Evolutionary conservation across 2,888 invertebrate species (phyloP).

Genomic region (Horisme vitalbata): DNA sequence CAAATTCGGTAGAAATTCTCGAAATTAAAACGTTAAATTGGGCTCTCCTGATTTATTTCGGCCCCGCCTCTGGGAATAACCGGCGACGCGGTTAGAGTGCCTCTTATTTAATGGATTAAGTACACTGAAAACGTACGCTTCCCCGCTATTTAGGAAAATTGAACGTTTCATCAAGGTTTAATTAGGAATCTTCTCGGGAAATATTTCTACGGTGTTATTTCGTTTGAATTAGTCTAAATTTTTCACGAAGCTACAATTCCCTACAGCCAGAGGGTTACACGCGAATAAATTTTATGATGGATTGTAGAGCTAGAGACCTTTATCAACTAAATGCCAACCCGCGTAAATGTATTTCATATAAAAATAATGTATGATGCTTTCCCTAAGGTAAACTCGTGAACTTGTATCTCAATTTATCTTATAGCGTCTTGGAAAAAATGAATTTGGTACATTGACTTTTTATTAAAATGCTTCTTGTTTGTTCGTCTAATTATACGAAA

Average conservation of each 20-base stretch:
- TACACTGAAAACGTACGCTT: conserved; percentile 20
- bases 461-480: neutral
- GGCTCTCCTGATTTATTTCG: conserved; percentile 31
- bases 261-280: conserved; percentile 27
- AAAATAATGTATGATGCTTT: conserved; percentile 16
- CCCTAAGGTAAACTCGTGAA: conserved; percentile 11
- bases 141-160: conserved; percentile 9
- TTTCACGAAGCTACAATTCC: conserved; percentile 29
- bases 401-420: conserved; percentile 8
- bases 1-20: conserved; percentile 14
- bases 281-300: conserved; percentile 35
- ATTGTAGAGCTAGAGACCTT: conserved; percentile 29
- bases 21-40: conserved; percentile 33
- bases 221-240: conserved; percentile 15
- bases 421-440: neutral
- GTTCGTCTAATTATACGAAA: neutral
- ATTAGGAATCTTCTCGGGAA: conserved; percentile 12
- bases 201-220: conserved; percentile 3
- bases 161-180: conserved; percentile 7
- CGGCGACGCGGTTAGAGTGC: conserved; percentile 21
- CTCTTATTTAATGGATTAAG: conserved; percentile 25
- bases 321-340: conserved; percentile 26
- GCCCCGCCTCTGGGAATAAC: conserved; percentile 33
- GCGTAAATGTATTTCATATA: conserved; percentile 25
- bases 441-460: neutral